A percentile compares a stretch with the other conserved stretches of the same genome.
phyloP scores from a whole-genome alignment of 2,113 vertebrate genomes.

The Beaufortia kweichowensis region DNA sequence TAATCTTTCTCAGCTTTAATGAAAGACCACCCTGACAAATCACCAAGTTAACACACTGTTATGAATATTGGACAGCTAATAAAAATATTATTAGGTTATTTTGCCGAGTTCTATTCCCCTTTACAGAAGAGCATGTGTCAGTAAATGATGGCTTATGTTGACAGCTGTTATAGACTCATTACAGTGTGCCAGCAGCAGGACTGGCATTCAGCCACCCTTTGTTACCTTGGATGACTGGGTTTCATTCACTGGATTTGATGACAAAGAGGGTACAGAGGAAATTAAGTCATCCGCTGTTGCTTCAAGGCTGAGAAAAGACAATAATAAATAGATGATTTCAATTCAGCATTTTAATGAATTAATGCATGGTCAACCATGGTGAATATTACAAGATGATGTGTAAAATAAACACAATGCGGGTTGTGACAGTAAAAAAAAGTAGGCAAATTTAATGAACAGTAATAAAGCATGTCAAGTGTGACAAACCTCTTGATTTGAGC shows the following conservation, averaged over 20 bases:
- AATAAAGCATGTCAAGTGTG: neutral
- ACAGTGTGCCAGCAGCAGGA: constrained; percentile 5
- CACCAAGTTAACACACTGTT: neutral
- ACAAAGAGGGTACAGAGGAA: constrained; percentile 45
- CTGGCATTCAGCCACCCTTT: constrained; percentile 30
- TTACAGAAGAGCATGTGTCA: constrained; percentile 30
- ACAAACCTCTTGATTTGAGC: neutral
- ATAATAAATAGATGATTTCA: neutral
- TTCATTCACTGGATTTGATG: constrained; percentile 60
- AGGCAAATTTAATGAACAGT: neutral
- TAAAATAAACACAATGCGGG: neutral
- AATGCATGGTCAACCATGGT: neutral
- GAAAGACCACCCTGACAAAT: neutral
- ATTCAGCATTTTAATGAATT: neutral
- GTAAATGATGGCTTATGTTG: neutral
- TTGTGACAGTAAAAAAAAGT: neutral
- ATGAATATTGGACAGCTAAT: neutral
- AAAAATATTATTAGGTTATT: neutral
- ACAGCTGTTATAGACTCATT: constrained; percentile 5
- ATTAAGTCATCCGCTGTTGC: constrained; percentile 59
- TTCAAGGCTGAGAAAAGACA: constrained; percentile 63
- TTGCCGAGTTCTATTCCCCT: neutral
- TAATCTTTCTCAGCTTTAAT: no score
- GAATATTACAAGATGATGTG: neutral
- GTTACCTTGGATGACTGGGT: constrained; percentile 51